Evolutionary conservation across 2,797 vertebrate genomes (phyloP), one percentile per base, ranked within the genome.

Genomic region (Anniella stebbinsi): DNA sequence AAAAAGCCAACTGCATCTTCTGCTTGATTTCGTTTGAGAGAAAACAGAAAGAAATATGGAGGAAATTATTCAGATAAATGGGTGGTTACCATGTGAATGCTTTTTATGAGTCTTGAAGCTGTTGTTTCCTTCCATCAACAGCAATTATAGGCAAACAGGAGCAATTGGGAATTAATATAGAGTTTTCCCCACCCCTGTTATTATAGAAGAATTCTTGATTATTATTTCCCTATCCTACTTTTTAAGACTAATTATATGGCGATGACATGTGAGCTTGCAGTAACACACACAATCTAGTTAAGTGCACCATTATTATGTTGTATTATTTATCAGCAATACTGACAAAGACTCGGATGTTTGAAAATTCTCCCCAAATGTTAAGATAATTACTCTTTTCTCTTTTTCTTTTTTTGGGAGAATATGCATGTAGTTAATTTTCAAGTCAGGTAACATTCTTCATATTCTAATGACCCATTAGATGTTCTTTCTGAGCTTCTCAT

Each of bases 361-460:
- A 80, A 86, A 86, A 73, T 77, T 66, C 38, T 86, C 36, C 15
- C 54, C 38, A 81, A 63, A 80, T 63, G 88, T 84, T 84, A 77
- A 54, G 48, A 13, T 30, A 89, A 80, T 87, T 87, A 90, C 82
- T 45, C 48, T 69, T 87, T 45, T 45, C 6, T 45, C 45, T 45
- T 45, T 45, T 45, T 6, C n/a, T n/a, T 87, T 86, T 63, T 63
- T 15, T 51, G 48, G 41, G 80, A 38, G 67, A 87, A 82, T 82
- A 45, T 70, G n/a, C 36, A 89, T 83, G 41, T 54, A 69, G 70
- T 82, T 90, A 51, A 63, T 90, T 87, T 90, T 87, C 72, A 90
- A 67, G 41, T 28, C n/a, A 83, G 82, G 10, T 82, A 41, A 45
- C 77, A 70, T 87, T 38, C n/a, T 86, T 86, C 73, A 87, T 87